Conservation (phyloP, 2,797 vertebrate genomes). For the Neosilurus hyrtlii region DNA sequence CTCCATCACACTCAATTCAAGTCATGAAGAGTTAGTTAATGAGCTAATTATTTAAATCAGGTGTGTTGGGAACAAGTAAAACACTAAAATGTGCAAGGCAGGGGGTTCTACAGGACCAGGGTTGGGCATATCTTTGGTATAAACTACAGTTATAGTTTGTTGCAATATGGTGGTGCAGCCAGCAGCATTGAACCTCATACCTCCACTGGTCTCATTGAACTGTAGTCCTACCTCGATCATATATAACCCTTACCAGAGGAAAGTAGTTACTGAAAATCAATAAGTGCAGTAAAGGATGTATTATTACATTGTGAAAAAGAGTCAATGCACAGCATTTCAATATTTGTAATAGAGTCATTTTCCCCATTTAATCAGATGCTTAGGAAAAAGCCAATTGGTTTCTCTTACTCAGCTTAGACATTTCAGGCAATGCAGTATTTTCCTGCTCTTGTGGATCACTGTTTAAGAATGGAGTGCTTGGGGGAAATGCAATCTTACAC, state of each 20-base stretch:
- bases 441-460: slow-evolving; percentile 18
- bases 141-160: not conserved
- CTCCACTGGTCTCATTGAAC: not conserved
- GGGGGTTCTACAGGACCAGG: too few relatives aligned
- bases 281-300: not conserved
- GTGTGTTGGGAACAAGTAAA: too few relatives aligned
- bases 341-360: not conserved
- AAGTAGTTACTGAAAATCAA: not conserved
- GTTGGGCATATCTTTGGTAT: not conserved
- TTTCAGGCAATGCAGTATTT: slow-evolving; percentile 28
- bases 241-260: not conserved
- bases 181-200: not conserved
- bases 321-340: slow-evolving; percentile 7
- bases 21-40: too few relatives aligned
- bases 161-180: not conserved
- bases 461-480: slow-evolving; percentile 40
- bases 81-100: too few relatives aligned
- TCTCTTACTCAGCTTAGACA: slow-evolving; percentile 10
- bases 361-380: slow-evolving; percentile 23
- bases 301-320: not conserved
- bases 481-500: slow-evolving; percentile 9
- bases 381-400: not conserved
- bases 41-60: too few relatives aligned
- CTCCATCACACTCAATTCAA: too few relatives aligned
- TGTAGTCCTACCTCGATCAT: not conserved